These are phyloP conservation scores for Lasioglossum leucozonium DNA, from an alignment of 2,888 invertebrate genomes.

Conservation along the genomic window DNA sequence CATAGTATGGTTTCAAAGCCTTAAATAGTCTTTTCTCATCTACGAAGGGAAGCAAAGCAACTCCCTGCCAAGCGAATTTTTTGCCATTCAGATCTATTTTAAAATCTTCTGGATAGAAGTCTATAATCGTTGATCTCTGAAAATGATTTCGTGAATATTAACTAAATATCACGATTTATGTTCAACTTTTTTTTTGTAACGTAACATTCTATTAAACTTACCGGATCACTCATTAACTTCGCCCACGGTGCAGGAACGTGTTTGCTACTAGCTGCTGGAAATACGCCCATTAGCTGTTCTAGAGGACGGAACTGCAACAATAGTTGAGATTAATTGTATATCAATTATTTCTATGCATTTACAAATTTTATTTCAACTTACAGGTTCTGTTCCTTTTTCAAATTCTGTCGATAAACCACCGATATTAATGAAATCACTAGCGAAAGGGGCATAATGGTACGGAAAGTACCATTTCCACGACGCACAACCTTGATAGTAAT, in stretches of 20 bases:
- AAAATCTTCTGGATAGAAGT: slow-evolving; percentile 99
- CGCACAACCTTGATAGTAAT: slow-evolving; percentile 99
- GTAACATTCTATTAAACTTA: slow-evolving; percentile 78
- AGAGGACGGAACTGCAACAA: slow-evolving; percentile 94
- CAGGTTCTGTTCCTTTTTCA: slow-evolving; percentile 94
- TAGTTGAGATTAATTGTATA: not conserved
- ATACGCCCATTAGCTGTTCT: slow-evolving; percentile 99
- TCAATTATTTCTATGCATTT: not conserved
- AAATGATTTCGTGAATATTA: slow-evolving; percentile 8
- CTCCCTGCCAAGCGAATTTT: slow-evolving; percentile 99
- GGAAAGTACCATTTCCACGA: slow-evolving; percentile 99
- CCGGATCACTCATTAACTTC: slow-evolving; percentile 95
- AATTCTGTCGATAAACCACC: slow-evolving; percentile 94
- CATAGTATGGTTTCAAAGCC: slow-evolving; percentile 93
- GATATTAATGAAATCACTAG: slow-evolving; percentile 98
- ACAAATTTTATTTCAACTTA: slow-evolving; percentile 84
- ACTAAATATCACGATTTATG: not conserved
- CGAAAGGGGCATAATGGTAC: slow-evolving; percentile 99
- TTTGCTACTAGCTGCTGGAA: slow-evolving; percentile 97
- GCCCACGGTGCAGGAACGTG: slow-evolving; percentile 98
- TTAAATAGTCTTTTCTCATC: slow-evolving; percentile 95
- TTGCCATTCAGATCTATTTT: slow-evolving; percentile 99
- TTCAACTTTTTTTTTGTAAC: not conserved
- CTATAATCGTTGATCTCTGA: slow-evolving; percentile 95
- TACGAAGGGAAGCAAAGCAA: slow-evolving; percentile 98